Evolutionary conservation across 92 coral and sea anemone genomes (phyloP), one percentile per base, ranked within the genome.

Genomic region (Hydrozoanthus gracilis): DNA sequence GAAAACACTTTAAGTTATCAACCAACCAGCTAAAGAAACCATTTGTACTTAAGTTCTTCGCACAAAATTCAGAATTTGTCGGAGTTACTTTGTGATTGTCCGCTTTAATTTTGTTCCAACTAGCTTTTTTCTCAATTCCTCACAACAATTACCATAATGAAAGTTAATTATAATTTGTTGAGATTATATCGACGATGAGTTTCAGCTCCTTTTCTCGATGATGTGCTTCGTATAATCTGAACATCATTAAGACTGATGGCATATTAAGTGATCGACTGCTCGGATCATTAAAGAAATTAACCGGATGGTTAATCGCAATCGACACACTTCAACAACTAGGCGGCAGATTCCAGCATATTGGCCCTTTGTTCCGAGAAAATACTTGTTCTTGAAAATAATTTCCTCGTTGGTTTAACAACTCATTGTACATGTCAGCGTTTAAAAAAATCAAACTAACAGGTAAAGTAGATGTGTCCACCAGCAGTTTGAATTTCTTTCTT

Each of bases 331-430:
- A 39, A n/a, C n/a, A 13, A 7, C 27, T 39, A 78, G 49, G 50
- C 73, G 74, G 60, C 49, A 80, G n/a, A 64, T 49, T 80, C 14
- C 27, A 18, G 60, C 66, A 80, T 65, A 66, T 65, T 80, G 74
- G 74, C 85, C 56, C 49, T 8, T 9, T 27, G 8, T 80, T 39
- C 44, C 6, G 47, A n/a, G 18, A 16, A 70, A 49, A 80, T 80
- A 80, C 46, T 79, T 79, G 4, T 12, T 0, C 46, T 66, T 80
- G 60, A 67, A 76, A 65, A 65, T 80, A 65, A 45, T 18, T 65
- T 46, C 49, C 44, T 4, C 8, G 60, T 13, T 9, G 44, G 12
- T 20, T 50, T 4, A 46, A 45, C 44, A 45, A 60, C 20, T 39
- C 2, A 7, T 10, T n/a, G n/a, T 11, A 44, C 45, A 11, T 70